Evolutionary conservation across 1,140 invertebrate species (phyloP), one percentile per base, ranked within the genome.

Genomic region (Drosophila yakuba): DNA sequence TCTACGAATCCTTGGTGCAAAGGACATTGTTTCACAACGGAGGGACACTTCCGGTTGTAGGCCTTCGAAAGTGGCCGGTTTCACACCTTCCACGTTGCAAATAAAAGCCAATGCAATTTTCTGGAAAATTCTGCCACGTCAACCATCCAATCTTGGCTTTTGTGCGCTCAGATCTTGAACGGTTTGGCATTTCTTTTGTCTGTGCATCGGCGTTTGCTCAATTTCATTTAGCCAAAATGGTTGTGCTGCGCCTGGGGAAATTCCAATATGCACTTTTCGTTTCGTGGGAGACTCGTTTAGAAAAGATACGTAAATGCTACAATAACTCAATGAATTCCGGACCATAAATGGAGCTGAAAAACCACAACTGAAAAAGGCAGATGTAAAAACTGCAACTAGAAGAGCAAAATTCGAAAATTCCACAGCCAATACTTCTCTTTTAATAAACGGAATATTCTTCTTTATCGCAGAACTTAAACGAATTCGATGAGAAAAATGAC

Each of bases 1-100:
- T n/a, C 20, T 28, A 32, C 35, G 48, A 20, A 23, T 50, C 23
- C 50, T 15, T 25, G 17, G 39, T 50, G 35, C 66, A 32, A 23
- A 17, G 50, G 35, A 68, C 66, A 68, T 47, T 69, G 63, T 69
- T 69, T 69, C 15, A 47, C 41, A 35, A 39, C 48, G 32, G 50
- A 68, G 35, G 35, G 51, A 20, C 41, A 72, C 54, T 73, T 72
- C 69, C 69, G 54, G 38, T 43, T 51, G 50, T 72, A 60, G 54
- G 67, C 68, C 68, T 72, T 58, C 45, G 68, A 39, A 32, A 60
- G 44, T 35, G 3, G n/a, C 8, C 41, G 15, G 28, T 5, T 32
- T 43, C 38, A 32, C 23, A 28, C 48, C 20, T 12, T 20, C 2
- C 47, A 32, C 32, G 12, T 25, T 25, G 28, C 1, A 23, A 35